phyloP scores from a whole-genome alignment of 2,888 invertebrate genomes.

The Atethmia centrago region DNA sequence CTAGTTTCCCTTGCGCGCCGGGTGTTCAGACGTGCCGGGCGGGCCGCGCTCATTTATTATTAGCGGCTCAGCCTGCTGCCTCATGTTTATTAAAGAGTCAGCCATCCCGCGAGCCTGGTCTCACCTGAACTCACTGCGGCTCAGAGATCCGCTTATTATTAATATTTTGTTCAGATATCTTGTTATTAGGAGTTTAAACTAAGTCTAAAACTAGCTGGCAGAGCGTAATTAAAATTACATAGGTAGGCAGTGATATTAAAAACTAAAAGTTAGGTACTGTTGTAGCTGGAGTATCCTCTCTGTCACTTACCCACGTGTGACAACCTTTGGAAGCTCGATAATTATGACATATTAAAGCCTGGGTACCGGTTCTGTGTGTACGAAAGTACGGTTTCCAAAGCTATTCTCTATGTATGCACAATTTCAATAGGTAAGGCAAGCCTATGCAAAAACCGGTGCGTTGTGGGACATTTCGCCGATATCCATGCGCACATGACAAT shows the following conservation, averaged over 20 bases:
- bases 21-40: conserved; percentile 66
- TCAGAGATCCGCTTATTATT: conserved; percentile 68
- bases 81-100: conserved; percentile 82
- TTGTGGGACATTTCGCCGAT: conserved; percentile 66
- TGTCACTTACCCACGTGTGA: background rate
- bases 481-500: conserved; percentile 71
- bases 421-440: conserved; percentile 43
- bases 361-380: background rate
- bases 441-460: conserved; percentile 55
- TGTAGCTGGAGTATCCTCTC: background rate
- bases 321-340: background rate
- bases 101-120: conserved; percentile 72
- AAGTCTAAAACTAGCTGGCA: conserved; percentile 6
- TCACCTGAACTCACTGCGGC: conserved; percentile 74
- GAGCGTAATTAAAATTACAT: conserved; percentile 13
- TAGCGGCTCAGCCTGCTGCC: conserved; percentile 75
- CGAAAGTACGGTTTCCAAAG: conserved; percentile 27
- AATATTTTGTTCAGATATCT: conserved; percentile 66
- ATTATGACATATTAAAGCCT: background rate
- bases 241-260: background rate
- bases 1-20: conserved; percentile 64
- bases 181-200: conserved; percentile 39
- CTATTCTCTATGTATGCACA: conserved; percentile 26
- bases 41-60: conserved; percentile 79
- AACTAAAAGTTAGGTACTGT: conserved; percentile 2